Evolutionary conservation across 2,113 vertebrate species (phyloP), one percentile per base, ranked within the genome.

Genomic region (Smithornis capensis): DNA sequence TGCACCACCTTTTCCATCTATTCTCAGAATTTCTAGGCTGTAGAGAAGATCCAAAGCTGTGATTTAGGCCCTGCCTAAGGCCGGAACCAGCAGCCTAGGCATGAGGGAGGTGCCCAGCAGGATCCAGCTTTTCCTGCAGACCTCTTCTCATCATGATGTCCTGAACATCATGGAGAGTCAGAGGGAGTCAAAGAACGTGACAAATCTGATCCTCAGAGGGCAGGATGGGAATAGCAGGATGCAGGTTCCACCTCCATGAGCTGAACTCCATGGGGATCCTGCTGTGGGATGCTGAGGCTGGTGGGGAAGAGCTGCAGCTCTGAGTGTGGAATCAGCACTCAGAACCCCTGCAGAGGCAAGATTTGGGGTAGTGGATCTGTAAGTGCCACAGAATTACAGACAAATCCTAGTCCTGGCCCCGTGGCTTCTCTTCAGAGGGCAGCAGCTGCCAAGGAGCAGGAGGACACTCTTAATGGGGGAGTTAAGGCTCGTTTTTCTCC

Each of bases 381-480:
- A 10, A 80, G 19, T 5, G 21, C 52, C 74, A 18, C 29, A 55
- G 68, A 90, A 95, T 59, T 35, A 23, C 67, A 83, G 85, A 19
- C 67, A 81, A 84, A 78, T 52, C 78, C 27, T 16, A 14, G 64
- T 63, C 18, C 55, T 59, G 86, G 29, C 76, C 62, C 79, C 4
- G n/a, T 4, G 79, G 55, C 95, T 78, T 49, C 87, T 88, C 91
- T 44, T 37, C 3, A 67, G 76, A 95, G 90, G 9, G 92, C 94
- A 95, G 95, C 94, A 96, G 96, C 96, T 95, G 96, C 96, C 95
- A 83, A 74, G 79, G 67, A 95, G 90, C 85, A 16, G 70, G 92
- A 86, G 90, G 94, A 88, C 63, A 71, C 44, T 88, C 86, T 81
- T 94, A 94, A 93, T 19, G 90, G 92, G 55, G 50, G 94, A 93